Conservation (phyloP, 2,113 vertebrate species). For the Aldabrachelys gigantea region DNA sequence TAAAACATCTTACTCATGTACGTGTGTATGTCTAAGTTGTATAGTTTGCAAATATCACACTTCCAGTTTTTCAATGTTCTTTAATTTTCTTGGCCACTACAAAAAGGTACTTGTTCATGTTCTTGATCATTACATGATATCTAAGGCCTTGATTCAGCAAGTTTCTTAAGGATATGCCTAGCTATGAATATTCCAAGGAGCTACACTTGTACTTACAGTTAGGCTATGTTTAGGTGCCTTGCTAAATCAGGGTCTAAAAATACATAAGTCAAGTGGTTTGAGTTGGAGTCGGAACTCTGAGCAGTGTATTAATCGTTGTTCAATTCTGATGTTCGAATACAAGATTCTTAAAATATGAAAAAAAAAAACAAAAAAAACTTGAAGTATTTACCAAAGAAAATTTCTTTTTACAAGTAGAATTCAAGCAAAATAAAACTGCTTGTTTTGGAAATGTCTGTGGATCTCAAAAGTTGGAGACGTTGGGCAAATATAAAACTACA, state of each 20-base stretch:
- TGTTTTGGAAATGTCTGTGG: background rate
- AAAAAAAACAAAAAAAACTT: background rate
- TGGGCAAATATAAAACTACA: background rate
- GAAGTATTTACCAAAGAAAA: background rate
- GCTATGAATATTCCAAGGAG: background rate
- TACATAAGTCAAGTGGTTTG: background rate
- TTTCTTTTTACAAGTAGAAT: background rate
- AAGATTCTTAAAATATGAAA: background rate
- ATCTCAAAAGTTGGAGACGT: background rate
- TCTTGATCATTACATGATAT: background rate
- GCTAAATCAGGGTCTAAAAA: background rate
- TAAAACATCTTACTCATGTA: conserved; percentile 55
- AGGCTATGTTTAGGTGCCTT: background rate
- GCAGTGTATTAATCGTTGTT: background rate
- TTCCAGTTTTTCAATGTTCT: background rate
- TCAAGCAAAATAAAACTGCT: background rate
- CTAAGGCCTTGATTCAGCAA: background rate
- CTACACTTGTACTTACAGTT: background rate
- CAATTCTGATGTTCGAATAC: background rate
- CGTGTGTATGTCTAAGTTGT: background rate
- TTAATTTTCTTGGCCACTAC: background rate
- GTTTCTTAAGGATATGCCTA: background rate
- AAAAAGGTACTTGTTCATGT: background rate
- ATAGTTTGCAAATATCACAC: background rate
- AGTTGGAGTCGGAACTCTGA: background rate